Conservation (phyloP, 1,140 invertebrate species). For the Scaptodrosophila lebanonensis region DNA sequence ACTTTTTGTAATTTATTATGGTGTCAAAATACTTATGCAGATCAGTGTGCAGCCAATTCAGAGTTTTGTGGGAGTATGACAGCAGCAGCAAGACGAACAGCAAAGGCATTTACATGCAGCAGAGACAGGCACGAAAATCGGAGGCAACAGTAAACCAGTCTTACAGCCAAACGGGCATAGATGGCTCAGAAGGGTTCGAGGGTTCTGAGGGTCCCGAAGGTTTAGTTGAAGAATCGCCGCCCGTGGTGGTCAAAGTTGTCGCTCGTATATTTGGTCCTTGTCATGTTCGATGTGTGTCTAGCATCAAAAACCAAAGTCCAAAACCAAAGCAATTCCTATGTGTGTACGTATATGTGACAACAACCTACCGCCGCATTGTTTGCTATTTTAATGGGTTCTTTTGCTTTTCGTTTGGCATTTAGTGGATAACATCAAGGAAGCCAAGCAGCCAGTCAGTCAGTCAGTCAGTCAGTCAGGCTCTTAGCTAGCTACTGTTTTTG, state of each 20-base stretch:
- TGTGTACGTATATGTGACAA: slow-evolving; percentile 48
- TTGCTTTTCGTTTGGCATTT: slow-evolving; percentile 56
- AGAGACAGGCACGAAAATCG: too few relatives aligned
- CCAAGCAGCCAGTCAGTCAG: slow-evolving; percentile 17
- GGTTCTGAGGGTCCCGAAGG: neutral
- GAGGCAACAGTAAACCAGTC: too few relatives aligned
- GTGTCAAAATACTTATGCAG: too few relatives aligned
- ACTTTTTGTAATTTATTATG: too few relatives aligned
- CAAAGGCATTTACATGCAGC: too few relatives aligned
- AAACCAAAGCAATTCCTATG: slow-evolving; percentile 4
- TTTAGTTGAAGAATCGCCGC: neutral
- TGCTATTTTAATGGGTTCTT: slow-evolving; percentile 73
- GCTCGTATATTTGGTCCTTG: slow-evolving; percentile 39
- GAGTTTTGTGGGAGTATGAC: too few relatives aligned
- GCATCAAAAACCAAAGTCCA: slow-evolving; percentile 58
- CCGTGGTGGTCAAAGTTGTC: slow-evolving; percentile 60
- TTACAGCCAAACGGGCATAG: too few relatives aligned
- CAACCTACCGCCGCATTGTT: slow-evolving; percentile 58
- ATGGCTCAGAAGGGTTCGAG: too few relatives aligned
- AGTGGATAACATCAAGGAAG: slow-evolving; percentile 71
- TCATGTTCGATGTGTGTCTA: slow-evolving; percentile 17
- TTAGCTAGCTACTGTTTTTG: slow-evolving; percentile 1
- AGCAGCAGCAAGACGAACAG: too few relatives aligned
- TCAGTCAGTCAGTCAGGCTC: neutral
- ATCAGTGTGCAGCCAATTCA: too few relatives aligned